These are phyloP conservation scores for Channa argus DNA, from an alignment of 2,113 vertebrate genomes.

Conservation along the genomic window DNA sequence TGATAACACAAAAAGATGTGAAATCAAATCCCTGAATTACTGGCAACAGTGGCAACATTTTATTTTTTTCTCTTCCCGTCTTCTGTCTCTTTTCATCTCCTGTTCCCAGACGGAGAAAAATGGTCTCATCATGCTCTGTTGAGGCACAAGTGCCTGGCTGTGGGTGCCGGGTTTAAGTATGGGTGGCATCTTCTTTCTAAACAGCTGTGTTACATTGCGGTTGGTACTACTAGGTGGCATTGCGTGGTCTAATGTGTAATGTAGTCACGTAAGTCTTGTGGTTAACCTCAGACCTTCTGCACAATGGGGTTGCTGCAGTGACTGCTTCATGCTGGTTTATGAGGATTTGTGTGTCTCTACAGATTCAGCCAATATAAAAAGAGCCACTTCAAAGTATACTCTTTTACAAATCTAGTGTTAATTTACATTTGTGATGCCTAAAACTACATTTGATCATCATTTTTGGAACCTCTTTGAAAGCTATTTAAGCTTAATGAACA, in stretches of 20 bases:
- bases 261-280: conserved; percentile 52
- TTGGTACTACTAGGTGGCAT: conserved; percentile 60
- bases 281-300: conserved; percentile 51
- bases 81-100: conserved; percentile 48
- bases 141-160: conserved; percentile 38
- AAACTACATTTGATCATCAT: neutral
- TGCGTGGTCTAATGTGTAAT: conserved; percentile 33
- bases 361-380: neutral
- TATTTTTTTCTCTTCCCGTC: conserved; percentile 30
- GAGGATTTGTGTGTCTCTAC: neutral
- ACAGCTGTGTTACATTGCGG: conserved; percentile 41
- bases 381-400: neutral
- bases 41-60: conserved; percentile 54
- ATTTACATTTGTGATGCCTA: neutral
- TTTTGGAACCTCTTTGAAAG: neutral
- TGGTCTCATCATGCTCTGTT: conserved; percentile 51
- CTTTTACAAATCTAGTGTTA: neutral
- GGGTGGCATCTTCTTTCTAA: conserved; percentile 61
- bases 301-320: conserved; percentile 21
- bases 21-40: conserved; percentile 69
- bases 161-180: conserved; percentile 50
- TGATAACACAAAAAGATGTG: conserved; percentile 70
- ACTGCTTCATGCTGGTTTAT: conserved; percentile 14
- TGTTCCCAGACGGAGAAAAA: conserved; percentile 58
- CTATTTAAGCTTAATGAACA: too few relatives aligned